Percentiles rank a stretch among this genome's conserved stretches.
phyloP scores from a whole-genome alignment of 23 tunicate species.

The Aplidium turbinatum region DNA sequence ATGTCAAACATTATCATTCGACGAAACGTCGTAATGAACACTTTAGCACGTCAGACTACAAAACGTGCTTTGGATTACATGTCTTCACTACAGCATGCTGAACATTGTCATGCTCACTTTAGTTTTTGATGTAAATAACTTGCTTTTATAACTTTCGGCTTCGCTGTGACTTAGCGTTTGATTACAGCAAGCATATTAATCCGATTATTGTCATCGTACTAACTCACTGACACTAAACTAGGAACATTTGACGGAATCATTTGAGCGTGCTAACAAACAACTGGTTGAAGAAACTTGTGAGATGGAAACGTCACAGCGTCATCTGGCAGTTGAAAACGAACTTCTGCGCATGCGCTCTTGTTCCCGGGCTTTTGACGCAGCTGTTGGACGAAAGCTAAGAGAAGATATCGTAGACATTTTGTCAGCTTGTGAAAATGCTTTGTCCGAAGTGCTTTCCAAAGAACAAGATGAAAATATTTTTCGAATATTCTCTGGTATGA shows the following conservation, averaged over 20 bases:
- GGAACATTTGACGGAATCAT: constrained; percentile 53
- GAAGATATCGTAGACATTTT: background rate
- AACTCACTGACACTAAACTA: no score
- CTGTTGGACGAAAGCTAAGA: constrained; percentile 34
- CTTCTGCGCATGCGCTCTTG: constrained; percentile 28
- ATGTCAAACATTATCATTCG: no score
- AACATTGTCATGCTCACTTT: no score
- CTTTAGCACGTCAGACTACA: no score
- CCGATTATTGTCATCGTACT: no score
- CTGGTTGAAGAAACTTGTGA: constrained; percentile 65
- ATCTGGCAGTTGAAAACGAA: constrained; percentile 40
- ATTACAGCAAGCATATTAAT: no score
- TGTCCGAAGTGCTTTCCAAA: background rate
- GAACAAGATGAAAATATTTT: background rate
- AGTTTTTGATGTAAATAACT: no score
- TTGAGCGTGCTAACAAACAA: constrained; percentile 56
- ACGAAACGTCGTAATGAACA: no score
- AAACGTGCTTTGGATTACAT: no score
- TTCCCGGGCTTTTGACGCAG: constrained; percentile 32
- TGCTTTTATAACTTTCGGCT: no score
- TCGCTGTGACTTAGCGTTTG: no score
- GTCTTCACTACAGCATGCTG: no score
- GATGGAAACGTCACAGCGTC: constrained; percentile 49
- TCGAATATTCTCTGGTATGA: background rate
- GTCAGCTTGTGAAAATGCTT: background rate